Base-by-base conservation (phyloP, 2,113 vertebrate genomes). In the human region DNA sequence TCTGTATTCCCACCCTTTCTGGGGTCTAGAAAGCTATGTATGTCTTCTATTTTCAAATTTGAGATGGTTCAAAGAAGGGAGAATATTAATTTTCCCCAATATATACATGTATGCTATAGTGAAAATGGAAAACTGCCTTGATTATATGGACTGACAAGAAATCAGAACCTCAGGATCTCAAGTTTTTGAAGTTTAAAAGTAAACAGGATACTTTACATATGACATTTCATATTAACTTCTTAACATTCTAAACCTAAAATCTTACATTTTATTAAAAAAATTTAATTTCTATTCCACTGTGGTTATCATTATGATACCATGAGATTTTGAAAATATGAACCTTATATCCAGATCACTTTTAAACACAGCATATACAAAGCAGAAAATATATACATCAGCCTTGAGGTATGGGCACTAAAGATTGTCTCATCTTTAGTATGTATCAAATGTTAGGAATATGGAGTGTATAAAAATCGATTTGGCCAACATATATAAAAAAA, bases 221-320 rank as follows among this genome's bases (percentile, higher is more conserved):
- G 88, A 13, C 3, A n/a, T 50, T 79, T 88, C 17, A 85, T 55
- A 45, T 61, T 85, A 73, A 52, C 7, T 18, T 97, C 30, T 20
- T 35, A 87, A 59, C 85, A 40, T 64, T 92, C 32, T 83, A 20
- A 93, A 96, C 68, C 92, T 86, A 79, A 91, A 61, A 52, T 64
- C 13, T 84, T 84, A 70, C 90, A 94, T 92, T 72, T 13, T 8
- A 72, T 3, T 92, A 80, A 22, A 80, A 81, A 22, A 85, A 50
- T 17, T 2, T 2, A 92, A 61, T 45, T 45, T 0, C 5, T 68
- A 6, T 40, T 59, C 6, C 18, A 20, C 20, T 88, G 1, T 72
- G 27, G 4, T 73, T 92, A 68, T 84, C 27, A 90, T 90, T 90
- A 93, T 55, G 5, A 64, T 66, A 2, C 4, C 2, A 55, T 9